phyloP scores from a whole-genome alignment of 1,140 invertebrate genomes.

The Magallana ariakensis region DNA sequence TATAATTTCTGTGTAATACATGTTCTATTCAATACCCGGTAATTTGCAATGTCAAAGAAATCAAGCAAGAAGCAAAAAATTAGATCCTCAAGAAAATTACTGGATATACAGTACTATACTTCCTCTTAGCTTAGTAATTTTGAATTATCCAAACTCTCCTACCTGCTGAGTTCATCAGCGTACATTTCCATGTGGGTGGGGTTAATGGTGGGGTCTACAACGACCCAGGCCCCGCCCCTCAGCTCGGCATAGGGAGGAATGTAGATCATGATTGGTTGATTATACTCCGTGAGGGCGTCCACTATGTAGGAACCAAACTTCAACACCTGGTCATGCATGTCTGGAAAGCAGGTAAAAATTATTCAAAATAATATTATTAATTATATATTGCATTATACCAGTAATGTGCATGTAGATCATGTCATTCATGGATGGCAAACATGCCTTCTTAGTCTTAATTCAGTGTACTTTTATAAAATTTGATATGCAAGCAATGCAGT shows the following conservation, averaged over 20 bases:
- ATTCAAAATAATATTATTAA: no score
- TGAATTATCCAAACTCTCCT: constrained; percentile 46
- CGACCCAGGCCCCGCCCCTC: constrained; percentile 98
- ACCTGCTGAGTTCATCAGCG: constrained; percentile 93
- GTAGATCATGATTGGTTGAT: constrained; percentile 96
- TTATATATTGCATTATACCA: no score
- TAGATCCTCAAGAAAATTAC: neutral
- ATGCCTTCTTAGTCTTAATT: no score
- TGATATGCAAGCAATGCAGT: no score
- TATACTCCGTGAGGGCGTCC: constrained; percentile 92
- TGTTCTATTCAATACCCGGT: no score
- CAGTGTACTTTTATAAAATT: no score
- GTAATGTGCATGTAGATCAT: no score
- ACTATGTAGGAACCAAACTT: constrained; percentile 99
- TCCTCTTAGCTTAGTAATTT: neutral
- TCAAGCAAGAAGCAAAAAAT: neutral
- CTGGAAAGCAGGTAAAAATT: constrained; percentile 80
- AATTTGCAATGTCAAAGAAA: neutral
- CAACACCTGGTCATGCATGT: constrained; percentile 99
- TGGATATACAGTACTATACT: neutral
- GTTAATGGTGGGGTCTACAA: constrained; percentile 98
- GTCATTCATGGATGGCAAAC: no score
- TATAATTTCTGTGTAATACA: neutral
- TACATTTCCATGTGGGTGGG: constrained; percentile 98
- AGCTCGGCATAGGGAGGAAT: constrained; percentile 97